These are phyloP conservation scores for Panurus biarmicus DNA, from an alignment of 2,113 vertebrate genomes.

Conservation along the genomic window DNA sequence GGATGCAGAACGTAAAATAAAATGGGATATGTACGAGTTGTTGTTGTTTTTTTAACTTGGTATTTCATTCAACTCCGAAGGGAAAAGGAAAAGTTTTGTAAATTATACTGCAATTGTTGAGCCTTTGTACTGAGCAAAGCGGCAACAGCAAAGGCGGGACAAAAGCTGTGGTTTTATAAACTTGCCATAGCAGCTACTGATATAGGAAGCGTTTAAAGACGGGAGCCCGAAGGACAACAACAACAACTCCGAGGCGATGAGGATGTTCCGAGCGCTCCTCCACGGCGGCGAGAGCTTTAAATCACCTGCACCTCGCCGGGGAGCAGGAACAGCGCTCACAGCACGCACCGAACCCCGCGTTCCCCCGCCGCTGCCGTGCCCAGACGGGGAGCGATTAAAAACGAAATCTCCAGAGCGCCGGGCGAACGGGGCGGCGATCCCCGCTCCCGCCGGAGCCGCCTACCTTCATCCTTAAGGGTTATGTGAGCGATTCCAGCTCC, in stretches of 20 bases:
- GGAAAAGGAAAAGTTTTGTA: not conserved
- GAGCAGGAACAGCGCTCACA: not conserved
- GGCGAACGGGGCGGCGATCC: not conserved
- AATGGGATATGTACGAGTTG: rapidly evolving
- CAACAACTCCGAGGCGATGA: conserved; percentile 23
- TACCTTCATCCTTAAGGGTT: conserved; percentile 92
- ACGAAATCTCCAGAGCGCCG: not conserved
- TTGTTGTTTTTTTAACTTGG: not conserved
- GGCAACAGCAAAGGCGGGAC: conserved; percentile 35
- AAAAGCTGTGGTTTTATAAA: conserved; percentile 66
- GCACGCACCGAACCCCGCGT: not conserved
- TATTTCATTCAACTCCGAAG: not conserved
- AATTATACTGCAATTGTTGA: not conserved
- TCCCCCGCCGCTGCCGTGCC: not conserved
- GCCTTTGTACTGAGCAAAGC: not conserved
- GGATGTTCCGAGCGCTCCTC: not conserved
- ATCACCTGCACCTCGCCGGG: not conserved
- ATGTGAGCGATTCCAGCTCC: conserved; percentile 91
- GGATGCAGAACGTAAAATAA: not conserved
- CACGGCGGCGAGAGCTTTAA: not conserved
- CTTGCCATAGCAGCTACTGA: conserved; percentile 64
- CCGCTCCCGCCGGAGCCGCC: conserved; percentile 40
- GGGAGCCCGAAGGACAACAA: conserved; percentile 39
- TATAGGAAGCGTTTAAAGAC: conserved; percentile 67
- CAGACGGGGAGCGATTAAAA: not conserved